Percentiles rank a stretch among this genome's conserved stretches.
Evolutionary conservation across 2,888 invertebrate species (phyloP).

Genomic region (Mesopsocus fuscifrons): DNA sequence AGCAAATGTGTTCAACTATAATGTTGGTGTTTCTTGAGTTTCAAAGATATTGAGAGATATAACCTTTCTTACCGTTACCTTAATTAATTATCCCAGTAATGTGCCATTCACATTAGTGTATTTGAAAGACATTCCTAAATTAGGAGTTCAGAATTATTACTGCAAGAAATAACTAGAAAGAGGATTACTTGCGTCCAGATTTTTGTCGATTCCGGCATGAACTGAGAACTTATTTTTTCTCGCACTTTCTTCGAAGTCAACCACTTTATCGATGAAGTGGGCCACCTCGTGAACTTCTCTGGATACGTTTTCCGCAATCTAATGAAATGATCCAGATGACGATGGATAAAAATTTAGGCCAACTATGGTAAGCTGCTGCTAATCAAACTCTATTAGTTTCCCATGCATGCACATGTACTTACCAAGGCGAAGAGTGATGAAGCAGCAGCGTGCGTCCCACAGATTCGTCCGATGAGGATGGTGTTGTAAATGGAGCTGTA

Average conservation of each 20-base stretch:
- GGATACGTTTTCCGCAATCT: constrained; percentile 24
- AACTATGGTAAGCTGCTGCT: constrained; percentile 20
- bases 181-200: constrained; percentile 54
- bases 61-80: no score
- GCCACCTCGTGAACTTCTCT: constrained; percentile 36
- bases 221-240: constrained; percentile 48
- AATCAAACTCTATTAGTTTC: neutral
- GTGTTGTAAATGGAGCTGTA: constrained; percentile 52
- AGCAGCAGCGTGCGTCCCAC: constrained; percentile 29
- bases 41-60: constrained; percentile 8
- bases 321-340: no score
- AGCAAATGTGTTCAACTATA: constrained; percentile 1
- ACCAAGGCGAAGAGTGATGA: constrained; percentile 37
- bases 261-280: constrained; percentile 47
- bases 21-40: neutral
- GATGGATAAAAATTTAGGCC: constrained; percentile 20
- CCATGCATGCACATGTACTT: no score
- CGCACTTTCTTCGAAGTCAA: constrained; percentile 45
- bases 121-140: no score
- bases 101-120: no score
- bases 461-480: constrained; percentile 45
- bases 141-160: no score
- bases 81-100: no score
- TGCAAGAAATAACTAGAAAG: no score
- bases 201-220: constrained; percentile 50